Evolutionary conservation across 53 echinoderm and acorn worm species (phyloP).

Genomic region (Paracentrotus lividus): DNA sequence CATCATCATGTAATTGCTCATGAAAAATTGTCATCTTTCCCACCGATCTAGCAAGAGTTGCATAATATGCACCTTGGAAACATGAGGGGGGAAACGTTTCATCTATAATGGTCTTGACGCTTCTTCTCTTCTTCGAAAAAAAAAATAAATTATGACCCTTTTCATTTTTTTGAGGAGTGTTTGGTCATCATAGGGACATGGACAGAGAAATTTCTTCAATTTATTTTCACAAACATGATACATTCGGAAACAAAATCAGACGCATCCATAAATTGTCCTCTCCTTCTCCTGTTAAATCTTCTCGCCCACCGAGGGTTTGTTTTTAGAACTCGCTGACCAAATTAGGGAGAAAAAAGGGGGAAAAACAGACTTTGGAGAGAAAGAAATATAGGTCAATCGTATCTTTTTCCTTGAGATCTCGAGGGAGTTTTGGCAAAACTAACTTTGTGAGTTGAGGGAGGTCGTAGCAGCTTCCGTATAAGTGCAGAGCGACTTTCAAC

Average conservation of each 20-base stretch:
- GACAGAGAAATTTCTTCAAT: background rate
- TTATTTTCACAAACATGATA: background rate
- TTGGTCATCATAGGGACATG: background rate
- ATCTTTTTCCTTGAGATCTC: conserved; percentile 49
- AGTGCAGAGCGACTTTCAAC: background rate
- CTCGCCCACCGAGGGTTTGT: background rate
- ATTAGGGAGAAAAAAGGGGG: background rate
- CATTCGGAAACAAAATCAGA: conserved; percentile 9
- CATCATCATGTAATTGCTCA: background rate
- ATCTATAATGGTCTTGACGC: background rate
- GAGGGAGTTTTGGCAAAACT: conserved; percentile 11
- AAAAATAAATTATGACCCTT: background rate
- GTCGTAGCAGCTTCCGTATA: conserved; percentile 22
- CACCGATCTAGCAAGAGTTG: background rate
- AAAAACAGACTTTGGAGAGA: background rate
- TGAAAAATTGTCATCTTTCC: background rate
- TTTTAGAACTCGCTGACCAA: conserved; percentile 31
- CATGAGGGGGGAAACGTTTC: background rate
- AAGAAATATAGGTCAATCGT: conserved; percentile 55
- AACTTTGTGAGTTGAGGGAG: conserved; percentile 44
- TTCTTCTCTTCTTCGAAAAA: too few relatives aligned
- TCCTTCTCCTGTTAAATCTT: background rate
- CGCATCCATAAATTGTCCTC: background rate
- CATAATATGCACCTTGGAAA: background rate
- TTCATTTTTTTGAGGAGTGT: background rate